Percentiles rank a stretch among this genome's conserved stretches.
Conservation (phyloP, 2,888 invertebrate species). For the Drosophila parthenogenetica region DNA sequence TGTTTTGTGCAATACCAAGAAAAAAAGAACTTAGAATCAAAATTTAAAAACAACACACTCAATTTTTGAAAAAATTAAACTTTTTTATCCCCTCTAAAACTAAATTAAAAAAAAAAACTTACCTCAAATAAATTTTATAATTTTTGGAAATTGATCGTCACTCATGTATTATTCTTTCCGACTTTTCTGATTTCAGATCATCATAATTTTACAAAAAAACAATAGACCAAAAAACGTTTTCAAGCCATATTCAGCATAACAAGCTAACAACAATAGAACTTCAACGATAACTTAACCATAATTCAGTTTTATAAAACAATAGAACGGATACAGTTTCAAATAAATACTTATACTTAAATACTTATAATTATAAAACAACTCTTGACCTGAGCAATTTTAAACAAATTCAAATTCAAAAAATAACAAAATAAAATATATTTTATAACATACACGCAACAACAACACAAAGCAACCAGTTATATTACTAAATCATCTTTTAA, state of each 20-base stretch:
- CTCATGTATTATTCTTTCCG: constrained; percentile 6
- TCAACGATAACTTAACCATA: constrained; percentile 75
- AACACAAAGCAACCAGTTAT: constrained; percentile 13
- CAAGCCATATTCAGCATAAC: constrained; percentile 47
- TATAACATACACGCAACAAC: too few species aligned
- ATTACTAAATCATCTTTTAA: constrained; percentile 24
- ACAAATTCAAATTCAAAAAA: constrained; percentile 34
- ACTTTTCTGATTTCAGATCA: constrained; percentile 75
- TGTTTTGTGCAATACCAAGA: constrained; percentile 28
- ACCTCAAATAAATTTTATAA: neutral
- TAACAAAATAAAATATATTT: constrained; percentile 18
- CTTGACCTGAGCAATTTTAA: constrained; percentile 44
- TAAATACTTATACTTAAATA: constrained; percentile 13
- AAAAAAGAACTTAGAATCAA: neutral
- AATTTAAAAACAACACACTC: neutral
- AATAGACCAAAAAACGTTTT: constrained; percentile 82
- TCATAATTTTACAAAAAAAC: constrained; percentile 82
- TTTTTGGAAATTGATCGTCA: neutral
- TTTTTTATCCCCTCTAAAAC: neutral
- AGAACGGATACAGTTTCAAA: constrained; percentile 74
- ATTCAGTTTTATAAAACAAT: constrained; percentile 81
- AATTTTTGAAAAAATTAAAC: neutral
- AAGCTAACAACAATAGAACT: constrained; percentile 70
- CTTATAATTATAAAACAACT: constrained; percentile 25
- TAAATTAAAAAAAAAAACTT: neutral